Percentiles rank a stretch among this genome's conserved stretches.
Conservation (phyloP, 2,113 vertebrate genomes). For the Cryptotis parvus region DNA sequence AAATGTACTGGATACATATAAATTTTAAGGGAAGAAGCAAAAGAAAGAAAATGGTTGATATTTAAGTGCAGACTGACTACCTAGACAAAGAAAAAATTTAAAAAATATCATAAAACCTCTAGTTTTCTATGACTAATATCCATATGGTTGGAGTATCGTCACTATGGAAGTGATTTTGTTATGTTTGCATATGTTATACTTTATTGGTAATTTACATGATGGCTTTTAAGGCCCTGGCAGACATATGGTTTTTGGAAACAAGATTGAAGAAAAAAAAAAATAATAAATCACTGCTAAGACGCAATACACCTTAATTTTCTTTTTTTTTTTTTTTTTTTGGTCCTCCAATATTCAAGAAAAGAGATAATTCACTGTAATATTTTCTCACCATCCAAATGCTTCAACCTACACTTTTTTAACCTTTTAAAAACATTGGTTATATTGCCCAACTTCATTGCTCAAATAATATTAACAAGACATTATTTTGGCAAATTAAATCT, state of each 20-base stretch:
- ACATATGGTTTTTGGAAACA: conserved; percentile 88
- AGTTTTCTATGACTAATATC: conserved; percentile 91
- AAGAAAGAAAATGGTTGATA: conserved; percentile 91
- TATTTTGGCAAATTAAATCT: conserved; percentile 97
- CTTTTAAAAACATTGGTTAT: conserved; percentile 90
- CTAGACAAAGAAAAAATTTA: conserved; percentile 88
- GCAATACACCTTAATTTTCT: conserved; percentile 89
- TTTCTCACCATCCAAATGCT: conserved; percentile 90
- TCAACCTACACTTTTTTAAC: conserved; percentile 90
- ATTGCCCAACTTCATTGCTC: conserved; percentile 90
- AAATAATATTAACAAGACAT: conserved; percentile 93
- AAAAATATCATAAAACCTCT: conserved; percentile 89
- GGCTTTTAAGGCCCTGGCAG: conserved; percentile 91
- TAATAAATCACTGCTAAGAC: conserved; percentile 89
- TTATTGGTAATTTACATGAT: conserved; percentile 91
- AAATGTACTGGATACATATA: conserved; percentile 93
- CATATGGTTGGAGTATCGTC: conserved; percentile 88
- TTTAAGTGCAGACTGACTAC: conserved; percentile 91
- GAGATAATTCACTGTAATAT: conserved; percentile 88
- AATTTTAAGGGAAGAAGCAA: conserved; percentile 91
- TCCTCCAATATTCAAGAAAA: conserved; percentile 91
- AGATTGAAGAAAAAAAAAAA: conserved; percentile 71
- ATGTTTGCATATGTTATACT: conserved; percentile 90
- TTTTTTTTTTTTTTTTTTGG: conserved; percentile 86
- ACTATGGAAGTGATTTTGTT: conserved; percentile 89